A percentile compares a stretch with the other conserved stretches of the same genome.
phyloP scores from a whole-genome alignment of 2,888 invertebrate species.

The Dynastes grantii region DNA sequence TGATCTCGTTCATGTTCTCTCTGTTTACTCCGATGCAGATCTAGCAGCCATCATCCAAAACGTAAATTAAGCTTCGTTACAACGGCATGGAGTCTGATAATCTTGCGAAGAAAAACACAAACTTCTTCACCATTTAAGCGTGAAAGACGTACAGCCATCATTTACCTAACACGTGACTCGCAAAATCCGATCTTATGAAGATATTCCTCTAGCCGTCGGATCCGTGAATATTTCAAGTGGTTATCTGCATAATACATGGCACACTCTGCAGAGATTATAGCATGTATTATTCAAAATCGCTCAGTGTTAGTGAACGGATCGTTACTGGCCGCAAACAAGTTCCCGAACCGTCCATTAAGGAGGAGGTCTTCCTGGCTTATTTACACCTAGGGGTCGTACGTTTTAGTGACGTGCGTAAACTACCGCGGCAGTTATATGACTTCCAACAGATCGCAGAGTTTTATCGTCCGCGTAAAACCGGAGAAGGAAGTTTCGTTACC shows the following conservation, averaged over 20 bases:
- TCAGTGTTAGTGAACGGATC: constrained; percentile 55
- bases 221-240: constrained; percentile 58
- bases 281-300: constrained; percentile 62
- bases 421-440: constrained; percentile 14
- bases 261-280: constrained; percentile 61
- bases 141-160: constrained; percentile 11
- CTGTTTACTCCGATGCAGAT: not conserved
- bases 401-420: constrained; percentile 34
- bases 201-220: constrained; percentile 45
- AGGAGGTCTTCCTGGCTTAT: constrained; percentile 18
- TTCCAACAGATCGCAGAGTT: not conserved
- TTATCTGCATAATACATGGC: constrained; percentile 61
- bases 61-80: constrained; percentile 43
- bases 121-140: constrained; percentile 32
- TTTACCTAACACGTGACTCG: constrained; percentile 22
- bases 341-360: constrained; percentile 46
- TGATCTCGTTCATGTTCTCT: not conserved
- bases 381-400: constrained; percentile 31
- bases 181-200: constrained; percentile 38
- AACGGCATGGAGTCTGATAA: not conserved
- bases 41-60: constrained; percentile 6
- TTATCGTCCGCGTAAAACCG: not conserved
- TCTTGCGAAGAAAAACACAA: constrained; percentile 31
- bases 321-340: constrained; percentile 56
- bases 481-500: not conserved